A percentile compares a stretch with the other conserved stretches of the same genome.
These are phyloP conservation scores for Mallotus villosus DNA, from an alignment of 2,797 vertebrate genomes.

Conservation along the genomic window DNA sequence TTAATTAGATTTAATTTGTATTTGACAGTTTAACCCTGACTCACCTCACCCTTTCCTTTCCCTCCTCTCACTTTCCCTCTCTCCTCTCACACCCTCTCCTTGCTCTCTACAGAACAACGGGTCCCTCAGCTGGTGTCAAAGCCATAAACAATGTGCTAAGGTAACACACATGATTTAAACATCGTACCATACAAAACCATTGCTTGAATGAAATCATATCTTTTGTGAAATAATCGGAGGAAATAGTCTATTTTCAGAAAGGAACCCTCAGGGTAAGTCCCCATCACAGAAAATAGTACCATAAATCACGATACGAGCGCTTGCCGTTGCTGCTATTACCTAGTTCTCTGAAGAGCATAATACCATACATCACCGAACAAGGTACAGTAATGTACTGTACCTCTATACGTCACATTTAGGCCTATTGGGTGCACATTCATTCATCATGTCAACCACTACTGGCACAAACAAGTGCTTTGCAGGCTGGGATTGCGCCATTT, in stretches of 20 bases:
- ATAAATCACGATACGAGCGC: conserved; percentile 52
- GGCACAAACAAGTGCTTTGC: conserved; percentile 13
- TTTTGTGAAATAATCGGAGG: conserved; percentile 21
- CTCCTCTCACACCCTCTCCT: not conserved
- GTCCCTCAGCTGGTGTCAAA: conserved; percentile 86
- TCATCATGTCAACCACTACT: not conserved
- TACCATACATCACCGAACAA: conserved; percentile 36
- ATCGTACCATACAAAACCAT: conserved; percentile 26
- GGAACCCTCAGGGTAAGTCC: conserved; percentile 13
- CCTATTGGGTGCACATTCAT: not conserved
- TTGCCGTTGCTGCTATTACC: conserved; percentile 20
- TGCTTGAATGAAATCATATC: conserved; percentile 40
- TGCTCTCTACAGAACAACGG: conserved; percentile 79
- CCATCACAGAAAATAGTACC: conserved; percentile 40
- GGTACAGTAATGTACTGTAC: conserved; percentile 5
- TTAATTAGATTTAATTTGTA: no score
- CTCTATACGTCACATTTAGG: conserved; percentile 14
- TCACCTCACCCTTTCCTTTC: not conserved
- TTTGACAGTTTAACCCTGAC: no score
- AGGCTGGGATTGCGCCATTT: not conserved
- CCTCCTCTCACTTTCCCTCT: not conserved
- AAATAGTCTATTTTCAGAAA: conserved; percentile 18
- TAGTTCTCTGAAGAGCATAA: conserved; percentile 2
- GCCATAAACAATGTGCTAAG: conserved; percentile 90
- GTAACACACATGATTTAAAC: conserved; percentile 67